Percentiles rank a stretch among this genome's conserved stretches.
Conservation (phyloP, 2,797 vertebrate species). For the Margarornis squamiger region DNA sequence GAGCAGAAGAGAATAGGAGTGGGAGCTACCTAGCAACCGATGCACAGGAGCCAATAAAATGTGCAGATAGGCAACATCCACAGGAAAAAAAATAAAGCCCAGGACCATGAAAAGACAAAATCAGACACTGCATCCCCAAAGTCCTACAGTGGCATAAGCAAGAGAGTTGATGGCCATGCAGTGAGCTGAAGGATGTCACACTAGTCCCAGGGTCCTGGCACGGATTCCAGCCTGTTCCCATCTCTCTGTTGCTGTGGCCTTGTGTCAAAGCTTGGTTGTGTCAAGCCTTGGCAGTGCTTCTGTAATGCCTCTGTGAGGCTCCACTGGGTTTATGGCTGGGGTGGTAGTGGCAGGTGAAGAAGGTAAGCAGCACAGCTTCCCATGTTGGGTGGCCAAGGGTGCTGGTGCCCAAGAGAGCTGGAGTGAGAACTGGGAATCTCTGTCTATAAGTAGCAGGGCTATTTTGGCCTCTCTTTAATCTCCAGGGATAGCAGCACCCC, state of each 20-base stretch:
- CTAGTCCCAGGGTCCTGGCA: not conserved
- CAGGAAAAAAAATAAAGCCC: not conserved
- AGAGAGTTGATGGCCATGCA: not conserved
- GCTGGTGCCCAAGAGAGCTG: not conserved
- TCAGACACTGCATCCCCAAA: not conserved
- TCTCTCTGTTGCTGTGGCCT: not conserved
- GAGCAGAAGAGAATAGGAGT: conserved; percentile 36
- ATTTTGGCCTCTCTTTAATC: not conserved
- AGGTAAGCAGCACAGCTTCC: not conserved
- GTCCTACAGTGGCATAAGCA: not conserved
- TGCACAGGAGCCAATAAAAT: conserved; percentile 52
- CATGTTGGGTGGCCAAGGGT: rapidly evolving
- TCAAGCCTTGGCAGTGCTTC: not conserved
- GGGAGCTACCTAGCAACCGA: conserved; percentile 69
- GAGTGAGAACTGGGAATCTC: not conserved
- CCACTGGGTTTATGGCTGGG: not conserved
- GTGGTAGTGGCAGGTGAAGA: not conserved
- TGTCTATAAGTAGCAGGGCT: not conserved
- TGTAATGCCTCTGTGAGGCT: not conserved
- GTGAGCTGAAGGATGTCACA: not conserved
- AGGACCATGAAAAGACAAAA: not conserved
- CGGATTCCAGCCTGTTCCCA: not conserved
- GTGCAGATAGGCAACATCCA: conserved; percentile 10
- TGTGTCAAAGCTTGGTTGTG: rapidly evolving
- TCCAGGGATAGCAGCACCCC: too few relatives aligned